These are phyloP conservation scores for Poecile atricapillus DNA, from an alignment of 2,113 vertebrate species.

Conservation along the genomic window DNA sequence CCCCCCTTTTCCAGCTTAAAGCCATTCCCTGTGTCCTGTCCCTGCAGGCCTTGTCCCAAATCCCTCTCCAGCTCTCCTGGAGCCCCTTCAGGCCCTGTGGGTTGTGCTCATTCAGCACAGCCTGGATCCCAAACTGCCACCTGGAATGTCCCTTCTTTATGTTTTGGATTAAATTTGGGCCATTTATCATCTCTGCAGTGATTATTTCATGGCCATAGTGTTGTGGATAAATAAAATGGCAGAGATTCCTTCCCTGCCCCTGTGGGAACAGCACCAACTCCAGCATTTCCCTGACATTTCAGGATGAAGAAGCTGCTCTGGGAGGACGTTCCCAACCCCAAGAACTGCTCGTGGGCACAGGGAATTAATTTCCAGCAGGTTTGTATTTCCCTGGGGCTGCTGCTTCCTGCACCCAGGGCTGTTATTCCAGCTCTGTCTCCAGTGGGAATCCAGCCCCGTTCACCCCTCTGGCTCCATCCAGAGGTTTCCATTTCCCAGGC, in stretches of 20 bases:
- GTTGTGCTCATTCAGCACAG: not conserved
- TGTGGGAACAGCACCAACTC: not conserved
- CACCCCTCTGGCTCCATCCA: not conserved
- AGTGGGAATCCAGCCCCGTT: not conserved
- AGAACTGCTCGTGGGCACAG: conserved; percentile 95
- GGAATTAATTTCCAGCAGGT: conserved; percentile 93
- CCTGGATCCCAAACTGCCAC: not conserved
- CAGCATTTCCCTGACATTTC: conserved; percentile 9
- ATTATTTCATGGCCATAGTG: not conserved
- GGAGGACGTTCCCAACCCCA: conserved; percentile 94
- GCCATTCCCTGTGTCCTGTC: not conserved
- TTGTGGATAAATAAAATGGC: not conserved
- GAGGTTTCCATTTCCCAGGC: not conserved
- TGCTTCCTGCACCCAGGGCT: not conserved
- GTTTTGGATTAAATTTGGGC: not conserved
- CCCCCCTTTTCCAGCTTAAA: accelerated
- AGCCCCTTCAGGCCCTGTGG: not conserved
- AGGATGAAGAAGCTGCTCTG: conserved; percentile 92
- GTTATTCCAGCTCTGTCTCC: not conserved
- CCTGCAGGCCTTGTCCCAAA: not conserved
- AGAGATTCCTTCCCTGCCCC: not conserved
- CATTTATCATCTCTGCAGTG: not conserved
- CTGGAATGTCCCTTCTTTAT: not conserved
- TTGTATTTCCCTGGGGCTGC: not conserved
- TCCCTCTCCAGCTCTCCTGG: not conserved